phyloP scores from a whole-genome alignment of 1,140 invertebrate species.

The Brachionus sp. region DNA sequence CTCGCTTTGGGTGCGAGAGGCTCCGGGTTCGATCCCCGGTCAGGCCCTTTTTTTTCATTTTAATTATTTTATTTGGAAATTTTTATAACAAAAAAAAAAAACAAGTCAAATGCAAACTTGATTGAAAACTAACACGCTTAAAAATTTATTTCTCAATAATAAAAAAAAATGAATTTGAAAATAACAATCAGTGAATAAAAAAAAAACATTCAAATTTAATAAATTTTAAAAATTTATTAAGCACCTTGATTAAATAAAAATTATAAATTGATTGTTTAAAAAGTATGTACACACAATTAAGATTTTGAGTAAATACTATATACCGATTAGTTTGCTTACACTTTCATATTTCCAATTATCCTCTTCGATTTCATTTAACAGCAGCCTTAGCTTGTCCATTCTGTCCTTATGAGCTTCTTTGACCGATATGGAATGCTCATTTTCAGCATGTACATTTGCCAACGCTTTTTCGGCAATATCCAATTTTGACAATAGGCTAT shows the following conservation, averaged over 20 bases:
- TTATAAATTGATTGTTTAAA: not conserved
- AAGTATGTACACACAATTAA: not conserved
- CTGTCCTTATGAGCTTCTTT: slow-evolving; percentile 42
- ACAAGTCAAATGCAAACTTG: too few relatives aligned
- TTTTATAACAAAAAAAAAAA: too few relatives aligned
- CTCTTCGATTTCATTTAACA: slow-evolving; percentile 39
- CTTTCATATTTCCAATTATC: slow-evolving; percentile 44
- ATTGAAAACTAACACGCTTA: too few relatives aligned
- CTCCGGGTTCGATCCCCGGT: not conserved
- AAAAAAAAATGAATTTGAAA: not conserved
- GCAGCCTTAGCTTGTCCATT: not conserved
- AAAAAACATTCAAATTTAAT: not conserved
- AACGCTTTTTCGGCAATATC: slow-evolving; percentile 42
- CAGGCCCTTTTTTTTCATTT: not conserved
- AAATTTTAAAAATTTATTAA: slow-evolving; percentile 9
- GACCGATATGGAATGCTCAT: not conserved
- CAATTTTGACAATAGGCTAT: slow-evolving; percentile 21
- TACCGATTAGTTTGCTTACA: slow-evolving; percentile 13
- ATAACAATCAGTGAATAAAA: not conserved
- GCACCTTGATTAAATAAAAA: not conserved
- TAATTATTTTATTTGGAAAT: too few relatives aligned
- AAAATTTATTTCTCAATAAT: not conserved
- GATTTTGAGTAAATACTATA: not conserved
- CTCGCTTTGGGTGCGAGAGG: slow-evolving; percentile 4
- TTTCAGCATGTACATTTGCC: slow-evolving; percentile 45